These are phyloP conservation scores for Drosophila incognita DNA, from an alignment of 2,888 invertebrate genomes.

Conservation along the genomic window DNA sequence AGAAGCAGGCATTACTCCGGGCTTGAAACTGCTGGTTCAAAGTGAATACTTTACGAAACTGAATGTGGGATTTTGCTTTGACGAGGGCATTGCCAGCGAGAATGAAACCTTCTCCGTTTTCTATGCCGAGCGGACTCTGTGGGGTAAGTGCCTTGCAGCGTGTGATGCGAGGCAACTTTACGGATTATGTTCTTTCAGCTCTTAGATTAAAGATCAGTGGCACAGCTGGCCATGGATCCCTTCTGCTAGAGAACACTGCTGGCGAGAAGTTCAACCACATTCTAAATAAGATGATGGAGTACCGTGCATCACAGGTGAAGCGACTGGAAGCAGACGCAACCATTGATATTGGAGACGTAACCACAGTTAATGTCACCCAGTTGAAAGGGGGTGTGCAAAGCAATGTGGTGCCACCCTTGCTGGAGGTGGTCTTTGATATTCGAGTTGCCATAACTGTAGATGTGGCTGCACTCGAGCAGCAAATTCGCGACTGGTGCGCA, in stretches of 20 bases:
- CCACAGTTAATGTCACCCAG: constrained; percentile 90
- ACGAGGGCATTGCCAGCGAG: constrained; percentile 91
- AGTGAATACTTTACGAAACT: constrained; percentile 88
- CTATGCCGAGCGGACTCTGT: constrained; percentile 89
- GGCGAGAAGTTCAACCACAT: constrained; percentile 89
- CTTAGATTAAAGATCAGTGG: constrained; percentile 89
- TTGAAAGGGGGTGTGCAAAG: constrained; percentile 90
- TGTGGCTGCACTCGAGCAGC: constrained; percentile 87
- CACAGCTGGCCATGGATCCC: constrained; percentile 91
- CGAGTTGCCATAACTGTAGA: constrained; percentile 87
- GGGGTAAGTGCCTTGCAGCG: constrained; percentile 87
- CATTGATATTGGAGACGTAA: constrained; percentile 88
- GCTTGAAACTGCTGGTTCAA: constrained; percentile 89
- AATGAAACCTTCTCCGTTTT: constrained; percentile 88
- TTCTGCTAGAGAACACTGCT: constrained; percentile 88
- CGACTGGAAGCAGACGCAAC: constrained; percentile 85
- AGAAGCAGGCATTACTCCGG: constrained; percentile 88
- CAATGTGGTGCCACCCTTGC: constrained; percentile 91
- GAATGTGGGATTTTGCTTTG: constrained; percentile 91
- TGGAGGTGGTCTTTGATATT: constrained; percentile 89
- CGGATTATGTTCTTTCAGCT: constrained; percentile 77
- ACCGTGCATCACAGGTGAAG: constrained; percentile 87
- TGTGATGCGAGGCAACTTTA: not conserved
- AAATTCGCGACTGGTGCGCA: constrained; percentile 86
- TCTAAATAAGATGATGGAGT: constrained; percentile 88